Evolutionary conservation across 2,797 vertebrate genomes (phyloP), one percentile per base, ranked within the genome.

Genomic region (Muraenolepis orangiensis): DNA sequence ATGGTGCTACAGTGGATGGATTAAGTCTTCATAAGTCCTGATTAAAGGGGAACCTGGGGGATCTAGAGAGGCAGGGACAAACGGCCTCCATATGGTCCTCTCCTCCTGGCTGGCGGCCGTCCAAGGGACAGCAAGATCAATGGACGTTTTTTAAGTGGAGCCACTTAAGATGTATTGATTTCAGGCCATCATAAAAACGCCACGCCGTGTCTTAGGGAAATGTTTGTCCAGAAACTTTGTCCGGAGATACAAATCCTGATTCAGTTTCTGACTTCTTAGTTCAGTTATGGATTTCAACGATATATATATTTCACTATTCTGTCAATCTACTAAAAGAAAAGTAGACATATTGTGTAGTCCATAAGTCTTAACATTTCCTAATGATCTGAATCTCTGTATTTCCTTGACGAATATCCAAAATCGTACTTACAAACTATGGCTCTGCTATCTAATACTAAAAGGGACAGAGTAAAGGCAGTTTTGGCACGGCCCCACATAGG

Each of bases 91-190:
- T 68, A 74, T 71, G 75, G 72, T 81, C 79, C 83, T 32, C 74
- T 70, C 80, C 78, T 78, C 66, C 78, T 90, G 91, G 88, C 78
- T 90, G 91, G 88, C 89, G 77, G 76, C 75, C 75, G 76, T 75
- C 83, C 85, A 85, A 88, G 80, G 79, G 77, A 77, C 81, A 75
- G 76, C 81, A 76, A 72, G 42, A 75, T 80, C 76, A 74, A 79
- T 81, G 68, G 76, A 81, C 87, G 80, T 77, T 71, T 86, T n/a
- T 83, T 81, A 81, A 86, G 74, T 73, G 4, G 42, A 57, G 46
- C 72, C 82, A 78, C 85, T 86, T 79, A n/a, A 83, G 78, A 83
- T 67, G 66, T 87, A 88, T 90, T 78, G 82, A 91, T 91, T 77
- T 81, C 72, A 64, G 36, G 38, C 75, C n/a, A 36, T 75, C 42